Conservation (phyloP, 64 coral and sea anemone genomes). For the Stichodactyla mertensii region DNA sequence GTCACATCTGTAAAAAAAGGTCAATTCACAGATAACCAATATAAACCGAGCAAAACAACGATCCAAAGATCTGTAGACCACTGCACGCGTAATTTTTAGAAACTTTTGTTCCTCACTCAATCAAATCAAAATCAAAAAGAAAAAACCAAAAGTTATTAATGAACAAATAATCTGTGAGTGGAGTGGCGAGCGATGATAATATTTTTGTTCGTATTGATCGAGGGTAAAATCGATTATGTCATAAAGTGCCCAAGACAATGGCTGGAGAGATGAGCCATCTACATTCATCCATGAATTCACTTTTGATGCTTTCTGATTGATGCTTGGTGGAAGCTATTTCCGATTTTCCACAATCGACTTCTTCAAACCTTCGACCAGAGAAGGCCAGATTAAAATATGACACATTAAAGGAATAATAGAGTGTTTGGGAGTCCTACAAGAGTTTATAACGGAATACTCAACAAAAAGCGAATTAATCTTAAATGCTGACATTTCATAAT, state of each 20-base stretch:
- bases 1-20: neutral
- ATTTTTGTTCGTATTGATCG: neutral
- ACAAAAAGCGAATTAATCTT: constrained; percentile 16
- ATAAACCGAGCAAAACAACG: neutral
- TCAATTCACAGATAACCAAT: neutral
- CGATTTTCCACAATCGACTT: neutral
- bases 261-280: neutral
- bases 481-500: neutral
- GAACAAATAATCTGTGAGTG: neutral
- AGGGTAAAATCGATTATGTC: constrained; percentile 3
- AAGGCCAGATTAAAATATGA: neutral
- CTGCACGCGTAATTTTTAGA: neutral
- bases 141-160: neutral
- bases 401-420: constrained; percentile 7
- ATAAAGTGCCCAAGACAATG: neutral
- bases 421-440: neutral
- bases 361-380: neutral
- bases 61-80: neutral
- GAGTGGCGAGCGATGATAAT: neutral
- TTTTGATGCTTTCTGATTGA: constrained; percentile 11
- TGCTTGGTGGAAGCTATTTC: neutral
- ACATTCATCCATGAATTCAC: neutral
- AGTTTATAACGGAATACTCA: neutral
- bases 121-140: neutral
- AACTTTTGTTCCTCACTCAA: neutral